Conservation (phyloP, 2,888 invertebrate species). For the Lacanobia wlatinum region DNA sequence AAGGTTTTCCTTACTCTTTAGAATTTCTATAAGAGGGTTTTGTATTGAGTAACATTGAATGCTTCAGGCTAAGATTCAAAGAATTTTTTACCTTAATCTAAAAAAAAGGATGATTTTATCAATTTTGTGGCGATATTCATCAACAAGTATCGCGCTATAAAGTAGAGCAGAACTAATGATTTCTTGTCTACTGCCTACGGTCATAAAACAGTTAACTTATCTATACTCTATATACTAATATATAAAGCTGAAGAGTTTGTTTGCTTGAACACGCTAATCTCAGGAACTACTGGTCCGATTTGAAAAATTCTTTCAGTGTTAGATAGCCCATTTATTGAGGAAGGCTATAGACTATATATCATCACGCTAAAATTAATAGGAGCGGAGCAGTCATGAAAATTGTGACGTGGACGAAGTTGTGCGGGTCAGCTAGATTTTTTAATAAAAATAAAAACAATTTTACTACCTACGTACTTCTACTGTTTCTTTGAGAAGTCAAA, state of each 20-base stretch:
- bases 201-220: neutral
- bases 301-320: too few relatives aligned
- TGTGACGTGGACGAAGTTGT: too few relatives aligned
- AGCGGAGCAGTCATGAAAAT: too few relatives aligned
- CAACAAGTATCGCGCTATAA: neutral
- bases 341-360: too few relatives aligned
- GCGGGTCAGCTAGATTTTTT: too few relatives aligned
- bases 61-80: constrained; percentile 8
- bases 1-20: constrained; percentile 36
- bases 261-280: too few relatives aligned
- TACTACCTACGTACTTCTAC: neutral
- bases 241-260: too few relatives aligned
- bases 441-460: too few relatives aligned
- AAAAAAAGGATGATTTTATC: neutral
- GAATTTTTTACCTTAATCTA: constrained; percentile 9
- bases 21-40: constrained; percentile 26
- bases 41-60: constrained; percentile 12
- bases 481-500: neutral
- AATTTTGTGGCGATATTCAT: neutral
- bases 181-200: neutral
- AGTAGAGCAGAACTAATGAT: neutral
- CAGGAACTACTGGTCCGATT: too few relatives aligned
- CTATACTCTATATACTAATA: too few relatives aligned
- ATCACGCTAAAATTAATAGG: too few relatives aligned
- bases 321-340: too few relatives aligned